Conservation (phyloP, 1,140 invertebrate genomes). For the Zaprionus camerounensis region DNA sequence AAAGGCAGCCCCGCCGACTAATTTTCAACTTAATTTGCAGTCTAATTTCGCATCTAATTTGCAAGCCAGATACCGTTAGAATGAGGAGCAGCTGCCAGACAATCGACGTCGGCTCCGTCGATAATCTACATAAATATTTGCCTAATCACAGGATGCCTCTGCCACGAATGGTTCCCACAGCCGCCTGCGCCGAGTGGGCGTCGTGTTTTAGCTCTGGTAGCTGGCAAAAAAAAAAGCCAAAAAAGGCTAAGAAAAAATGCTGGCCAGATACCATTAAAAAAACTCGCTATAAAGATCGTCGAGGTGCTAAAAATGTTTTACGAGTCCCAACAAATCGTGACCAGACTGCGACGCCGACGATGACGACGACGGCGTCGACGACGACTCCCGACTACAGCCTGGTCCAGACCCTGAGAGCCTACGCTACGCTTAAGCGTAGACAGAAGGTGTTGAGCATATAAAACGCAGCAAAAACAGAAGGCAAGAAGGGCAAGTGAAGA, state of each 20-base stretch:
- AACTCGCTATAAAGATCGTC: slow-evolving; percentile 66
- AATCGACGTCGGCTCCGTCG: not conserved
- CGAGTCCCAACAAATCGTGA: slow-evolving; percentile 82
- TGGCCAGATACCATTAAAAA: slow-evolving; percentile 77
- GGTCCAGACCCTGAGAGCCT: slow-evolving; percentile 33
- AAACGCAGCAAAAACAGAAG: slow-evolving; percentile 28
- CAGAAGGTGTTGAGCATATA: slow-evolving; percentile 56
- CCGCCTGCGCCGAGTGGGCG: slow-evolving; percentile 61
- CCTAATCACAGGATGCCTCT: slow-evolving; percentile 78
- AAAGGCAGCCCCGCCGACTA: slow-evolving; percentile 51
- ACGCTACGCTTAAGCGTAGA: slow-evolving; percentile 26
- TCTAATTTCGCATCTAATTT: slow-evolving; percentile 49
- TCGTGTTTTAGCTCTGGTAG: slow-evolving; percentile 62
- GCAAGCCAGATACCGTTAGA: slow-evolving; percentile 57
- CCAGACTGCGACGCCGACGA: slow-evolving; percentile 44
- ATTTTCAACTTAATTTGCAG: slow-evolving; percentile 61
- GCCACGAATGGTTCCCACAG: slow-evolving; percentile 57
- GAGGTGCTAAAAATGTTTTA: slow-evolving; percentile 83
- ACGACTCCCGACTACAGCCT: slow-evolving; percentile 27
- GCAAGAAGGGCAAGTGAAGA: not conserved
- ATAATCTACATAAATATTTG: slow-evolving; percentile 79
- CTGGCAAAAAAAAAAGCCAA: slow-evolving; percentile 24
- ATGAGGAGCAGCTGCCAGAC: slow-evolving; percentile 34
- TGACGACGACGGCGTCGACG: slow-evolving; percentile 17
- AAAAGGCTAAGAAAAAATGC: slow-evolving; percentile 30